Evolutionary conservation across 2,888 invertebrate genomes (phyloP).

Genomic region (Bursaphelenchus okinawaensis): DNA sequence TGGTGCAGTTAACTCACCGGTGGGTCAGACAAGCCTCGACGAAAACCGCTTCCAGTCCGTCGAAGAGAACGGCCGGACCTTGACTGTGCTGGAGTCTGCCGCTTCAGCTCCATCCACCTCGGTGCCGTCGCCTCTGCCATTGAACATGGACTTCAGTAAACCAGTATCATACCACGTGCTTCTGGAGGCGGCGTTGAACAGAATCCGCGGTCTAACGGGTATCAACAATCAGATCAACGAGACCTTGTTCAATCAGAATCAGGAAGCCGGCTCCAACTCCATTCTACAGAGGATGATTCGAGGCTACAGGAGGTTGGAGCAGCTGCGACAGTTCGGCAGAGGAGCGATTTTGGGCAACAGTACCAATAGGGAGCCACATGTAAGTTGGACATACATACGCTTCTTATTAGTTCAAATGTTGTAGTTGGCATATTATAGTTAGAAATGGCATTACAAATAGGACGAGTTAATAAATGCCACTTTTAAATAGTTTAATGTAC

Average conservation of each 20-base stretch:
- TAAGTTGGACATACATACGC: not conserved
- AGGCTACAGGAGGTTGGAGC: not conserved
- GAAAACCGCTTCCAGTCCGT: not conserved
- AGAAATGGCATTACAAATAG: too few species aligned
- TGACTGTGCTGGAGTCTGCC: slow-evolving; percentile 1
- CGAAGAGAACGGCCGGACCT: not conserved
- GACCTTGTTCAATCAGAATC: not conserved
- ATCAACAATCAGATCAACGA: not conserved
- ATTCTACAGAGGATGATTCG: not conserved
- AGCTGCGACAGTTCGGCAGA: not conserved
- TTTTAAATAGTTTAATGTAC: slow-evolving; percentile 15
- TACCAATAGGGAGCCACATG: not conserved
- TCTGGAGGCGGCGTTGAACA: not conserved
- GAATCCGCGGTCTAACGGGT: not conserved
- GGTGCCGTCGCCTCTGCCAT: not conserved
- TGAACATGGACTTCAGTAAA: not conserved
- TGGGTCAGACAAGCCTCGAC: not conserved
- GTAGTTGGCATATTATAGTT: too few species aligned
- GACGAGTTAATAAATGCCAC: slow-evolving; percentile 1
- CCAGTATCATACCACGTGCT: not conserved
- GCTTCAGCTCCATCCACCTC: not conserved
- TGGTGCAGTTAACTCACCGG: too few species aligned
- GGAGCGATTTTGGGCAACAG: not conserved
- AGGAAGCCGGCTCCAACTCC: not conserved
- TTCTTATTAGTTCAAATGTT: too few species aligned